Conservation (phyloP, 2,797 vertebrate species). For the Malurus splendens region DNA sequence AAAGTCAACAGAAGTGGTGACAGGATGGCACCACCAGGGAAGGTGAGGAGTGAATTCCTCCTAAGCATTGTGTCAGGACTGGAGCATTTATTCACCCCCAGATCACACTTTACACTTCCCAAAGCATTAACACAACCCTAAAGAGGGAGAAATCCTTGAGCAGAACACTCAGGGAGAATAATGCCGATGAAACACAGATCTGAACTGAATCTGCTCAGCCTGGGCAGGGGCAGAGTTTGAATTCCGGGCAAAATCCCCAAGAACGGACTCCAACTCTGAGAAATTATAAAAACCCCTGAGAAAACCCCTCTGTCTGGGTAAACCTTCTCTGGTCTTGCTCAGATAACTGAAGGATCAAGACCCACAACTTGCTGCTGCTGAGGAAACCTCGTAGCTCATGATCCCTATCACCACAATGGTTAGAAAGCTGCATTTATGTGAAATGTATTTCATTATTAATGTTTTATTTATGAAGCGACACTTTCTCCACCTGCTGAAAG, state of each 20-base stretch:
- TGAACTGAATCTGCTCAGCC: background rate
- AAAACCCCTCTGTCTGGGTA: background rate
- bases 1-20: background rate
- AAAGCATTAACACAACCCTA: background rate
- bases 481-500: background rate
- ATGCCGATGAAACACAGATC: background rate
- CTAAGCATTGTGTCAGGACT: background rate
- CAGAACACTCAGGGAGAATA: background rate
- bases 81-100: background rate
- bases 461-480: background rate
- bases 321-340: background rate
- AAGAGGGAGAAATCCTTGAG: background rate
- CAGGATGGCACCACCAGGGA: background rate
- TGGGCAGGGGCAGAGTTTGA: background rate
- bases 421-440: background rate
- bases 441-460: background rate
- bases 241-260: background rate
- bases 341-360: background rate
- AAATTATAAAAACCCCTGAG: background rate
- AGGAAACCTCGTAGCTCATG: background rate
- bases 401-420: accelerated
- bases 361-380: accelerated
- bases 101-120: background rate
- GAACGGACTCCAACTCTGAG: background rate
- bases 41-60: background rate